phyloP scores from a whole-genome alignment of 2,888 invertebrate genomes.

The Andricus quercusramuli region DNA sequence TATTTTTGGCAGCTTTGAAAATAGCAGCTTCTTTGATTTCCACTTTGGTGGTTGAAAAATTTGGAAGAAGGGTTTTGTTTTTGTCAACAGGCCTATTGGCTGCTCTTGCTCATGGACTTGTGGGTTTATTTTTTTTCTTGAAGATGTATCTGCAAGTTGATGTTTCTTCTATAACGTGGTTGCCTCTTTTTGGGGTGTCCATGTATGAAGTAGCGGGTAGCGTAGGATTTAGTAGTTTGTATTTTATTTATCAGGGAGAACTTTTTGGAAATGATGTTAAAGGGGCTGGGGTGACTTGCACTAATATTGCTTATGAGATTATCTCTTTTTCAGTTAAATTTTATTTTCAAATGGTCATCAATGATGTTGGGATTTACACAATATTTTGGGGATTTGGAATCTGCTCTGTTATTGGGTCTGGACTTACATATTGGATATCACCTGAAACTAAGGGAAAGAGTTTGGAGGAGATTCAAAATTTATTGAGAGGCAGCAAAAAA shows the following conservation, averaged over 20 bases:
- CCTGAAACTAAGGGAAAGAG: slow-evolving; percentile 84
- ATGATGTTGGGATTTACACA: slow-evolving; percentile 80
- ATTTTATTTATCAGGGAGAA: slow-evolving; percentile 83
- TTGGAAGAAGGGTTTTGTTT: slow-evolving; percentile 83
- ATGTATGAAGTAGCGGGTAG: slow-evolving; percentile 83
- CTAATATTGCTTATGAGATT: slow-evolving; percentile 82
- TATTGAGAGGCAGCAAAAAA: not conserved
- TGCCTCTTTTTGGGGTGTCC: slow-evolving; percentile 82
- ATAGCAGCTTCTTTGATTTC: slow-evolving; percentile 81
- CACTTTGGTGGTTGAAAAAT: slow-evolving; percentile 82
- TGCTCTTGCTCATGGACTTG: slow-evolving; percentile 80
- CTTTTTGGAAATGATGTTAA: slow-evolving; percentile 84
- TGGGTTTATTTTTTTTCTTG: slow-evolving; percentile 82
- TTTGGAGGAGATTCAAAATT: slow-evolving; percentile 80
- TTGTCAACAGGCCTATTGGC: slow-evolving; percentile 82
- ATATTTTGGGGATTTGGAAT: slow-evolving; percentile 81
- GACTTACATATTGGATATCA: slow-evolving; percentile 80
- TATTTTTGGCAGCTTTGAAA: slow-evolving; percentile 81
- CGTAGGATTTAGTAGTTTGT: slow-evolving; percentile 83
- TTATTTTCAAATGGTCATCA: slow-evolving; percentile 81
- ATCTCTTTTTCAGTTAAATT: slow-evolving; percentile 83
- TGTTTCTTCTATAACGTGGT: slow-evolving; percentile 79
- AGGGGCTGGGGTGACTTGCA: slow-evolving; percentile 83
- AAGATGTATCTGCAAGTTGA: slow-evolving; percentile 79
- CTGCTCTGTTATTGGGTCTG: slow-evolving; percentile 73